Base-by-base conservation (phyloP, 2,797 vertebrate genomes). In the Phylloscopus collybita region DNA sequence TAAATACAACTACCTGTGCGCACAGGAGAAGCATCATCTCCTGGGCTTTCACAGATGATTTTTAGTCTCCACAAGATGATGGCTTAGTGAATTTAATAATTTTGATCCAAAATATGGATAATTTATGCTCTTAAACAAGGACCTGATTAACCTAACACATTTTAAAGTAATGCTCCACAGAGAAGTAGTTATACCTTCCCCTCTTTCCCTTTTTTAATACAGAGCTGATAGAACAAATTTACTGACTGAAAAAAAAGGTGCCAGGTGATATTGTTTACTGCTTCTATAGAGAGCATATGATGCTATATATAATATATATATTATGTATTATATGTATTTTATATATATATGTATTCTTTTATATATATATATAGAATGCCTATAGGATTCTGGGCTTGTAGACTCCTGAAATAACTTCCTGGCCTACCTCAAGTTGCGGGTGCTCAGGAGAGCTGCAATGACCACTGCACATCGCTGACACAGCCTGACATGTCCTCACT, bases 401-500 rank as follows among this genome's bases (percentile, higher is more conserved):
- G 54, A 40, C 45, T 64, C 44, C 60, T 82, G 51, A 86, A 84
- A 56, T 22, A 34, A 11, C 22, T 94, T 81, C 38, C 29, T 81
- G 34, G 30, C 70, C 76, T 86, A 74, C 45, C 32, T 71, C 32
- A 65, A 59, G 40, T 11, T 86, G 67, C 76, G 34, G 22, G 6
- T 64, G 29, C 67, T 73, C 10, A 16, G 32, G 50, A 80, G 53
- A 38, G 36, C 71, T 70, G 60, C 50, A 86, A 69, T 42, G n/a
- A 70, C 14, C 0, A 0, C 49, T 85, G 56, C 5, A 0, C 70
- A 15, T 66, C 5, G 1, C 34, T 80, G 73, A 27, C 66, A 54
- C 44, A 62, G 50, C 50, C 88, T 74, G 49, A 34, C 19, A 29
- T 30, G 47, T 1, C 34, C 53, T 74, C 29, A 5, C 40, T 64